Conservation (phyloP, 2,888 invertebrate species). For the Nebria brevicollis region DNA sequence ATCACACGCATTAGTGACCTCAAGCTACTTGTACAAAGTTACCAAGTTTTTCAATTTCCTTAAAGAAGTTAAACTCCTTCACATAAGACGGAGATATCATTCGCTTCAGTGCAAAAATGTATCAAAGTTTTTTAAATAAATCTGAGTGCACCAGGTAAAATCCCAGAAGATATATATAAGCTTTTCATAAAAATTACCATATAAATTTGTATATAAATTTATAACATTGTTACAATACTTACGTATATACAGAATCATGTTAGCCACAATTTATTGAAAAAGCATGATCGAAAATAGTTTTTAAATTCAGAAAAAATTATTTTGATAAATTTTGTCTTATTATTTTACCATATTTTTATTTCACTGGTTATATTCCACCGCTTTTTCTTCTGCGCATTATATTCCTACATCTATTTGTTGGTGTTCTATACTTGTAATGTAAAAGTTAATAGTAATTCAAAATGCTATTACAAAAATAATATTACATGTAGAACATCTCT, state of each 20-base stretch:
- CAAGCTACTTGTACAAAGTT: constrained; percentile 4
- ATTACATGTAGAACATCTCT: not conserved
- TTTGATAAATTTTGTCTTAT: no score
- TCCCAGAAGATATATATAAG: not conserved
- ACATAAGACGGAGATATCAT: constrained; percentile 13
- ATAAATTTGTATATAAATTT: not conserved
- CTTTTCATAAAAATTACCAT: not conserved
- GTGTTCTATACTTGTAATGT: no score
- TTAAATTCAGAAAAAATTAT: no score
- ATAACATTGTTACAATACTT: no score
- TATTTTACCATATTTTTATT: no score
- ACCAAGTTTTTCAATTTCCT: constrained; percentile 30
- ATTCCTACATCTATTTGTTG: no score
- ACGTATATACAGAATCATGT: no score
- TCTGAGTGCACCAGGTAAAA: constrained; percentile 3
- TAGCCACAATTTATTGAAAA: no score
- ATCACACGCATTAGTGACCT: not conserved
- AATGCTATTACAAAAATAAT: not conserved
- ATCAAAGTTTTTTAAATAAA: constrained; percentile 18
- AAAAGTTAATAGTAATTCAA: not conserved
- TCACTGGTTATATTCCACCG: no score
- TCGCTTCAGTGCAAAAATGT: constrained; percentile 20
- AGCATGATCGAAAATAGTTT: no score
- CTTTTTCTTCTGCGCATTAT: no score
- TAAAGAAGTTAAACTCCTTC: constrained; percentile 23